phyloP scores from a whole-genome alignment of 2,888 invertebrate genomes.

The Fragum whitleyi region DNA sequence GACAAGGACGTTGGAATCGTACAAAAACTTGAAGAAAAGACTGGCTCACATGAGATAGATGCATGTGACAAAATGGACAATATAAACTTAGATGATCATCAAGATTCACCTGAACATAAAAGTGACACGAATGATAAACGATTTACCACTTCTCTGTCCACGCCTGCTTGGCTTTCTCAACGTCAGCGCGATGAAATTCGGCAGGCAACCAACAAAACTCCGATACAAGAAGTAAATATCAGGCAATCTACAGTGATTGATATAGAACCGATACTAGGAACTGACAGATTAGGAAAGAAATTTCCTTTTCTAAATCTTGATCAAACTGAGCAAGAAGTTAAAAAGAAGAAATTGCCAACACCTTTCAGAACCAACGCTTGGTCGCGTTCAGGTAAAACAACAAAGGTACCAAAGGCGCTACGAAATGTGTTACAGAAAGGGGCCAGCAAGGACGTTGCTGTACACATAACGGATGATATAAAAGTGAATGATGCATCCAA shows the following conservation, averaged over 20 bases:
- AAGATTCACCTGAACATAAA: neutral
- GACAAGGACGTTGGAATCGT: no score
- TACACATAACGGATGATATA: conserved; percentile 25
- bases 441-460: neutral
- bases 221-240: conserved; percentile 9
- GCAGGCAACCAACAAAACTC: neutral
- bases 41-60: neutral
- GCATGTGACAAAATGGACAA: neutral
- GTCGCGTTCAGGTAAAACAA: neutral
- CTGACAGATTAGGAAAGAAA: conserved; percentile 47
- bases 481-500: neutral
- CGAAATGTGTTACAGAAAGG: neutral
- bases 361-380: neutral
- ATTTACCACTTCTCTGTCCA: neutral
- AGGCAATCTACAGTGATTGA: conserved; percentile 13
- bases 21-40: neutral
- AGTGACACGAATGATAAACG: neutral
- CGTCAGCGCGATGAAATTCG: conserved; percentile 13
- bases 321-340: neutral
- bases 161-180: conserved; percentile 10
- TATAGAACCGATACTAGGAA: conserved; percentile 44
- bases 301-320: conserved; percentile 47
- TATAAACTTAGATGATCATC: conserved; percentile 1
- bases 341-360: neutral
- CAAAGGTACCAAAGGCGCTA: neutral